Evolutionary conservation across 1,140 invertebrate species (phyloP), one percentile per base, ranked within the genome.

Genomic region (Scylla paramamosain): DNA sequence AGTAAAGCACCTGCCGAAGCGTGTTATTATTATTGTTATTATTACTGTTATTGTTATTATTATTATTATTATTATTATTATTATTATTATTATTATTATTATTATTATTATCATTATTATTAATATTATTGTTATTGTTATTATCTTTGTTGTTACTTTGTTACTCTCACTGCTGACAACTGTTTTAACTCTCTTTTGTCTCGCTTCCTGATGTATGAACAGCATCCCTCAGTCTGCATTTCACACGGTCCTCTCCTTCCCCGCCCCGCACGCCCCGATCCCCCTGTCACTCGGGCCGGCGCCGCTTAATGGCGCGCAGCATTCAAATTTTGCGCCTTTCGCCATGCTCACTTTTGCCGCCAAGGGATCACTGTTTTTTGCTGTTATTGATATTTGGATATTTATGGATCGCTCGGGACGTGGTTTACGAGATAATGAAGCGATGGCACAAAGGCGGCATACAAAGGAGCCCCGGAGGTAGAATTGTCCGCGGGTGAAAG

Each of bases 301-400:
- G 2, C 39, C 92, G 82, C 92, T 46, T 59, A 93, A 31, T 87
- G 92, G 48, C 83, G 92, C 77, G 84, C 31, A 93, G 48, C 92
- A 93, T 93, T 93, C 92, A 93, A 84, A 87, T 93, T 93, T 93
- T 84, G n/a, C 83, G 92, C 92, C 83, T 87, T 93, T 93, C 92
- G 92, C 52, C 83, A 93, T 87, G 92, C 46, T 93, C 77, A 46
- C 83, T 93, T 46, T 93, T 93, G 92, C 92, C 92, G 52, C 31
- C 92, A n/a, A 14, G n/a, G 32, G 46, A 28, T 28, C 84, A 32
- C 52, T 67, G 52, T 59, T 93, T 93, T 87, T 93, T 86, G 77
- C 4, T 86, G 92, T 52, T 87, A 93, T 93, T 87, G 92, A 93
- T 93, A 87, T 52, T 93, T 32, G 52, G 45, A 20, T 93, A 86